Evolutionary conservation across 2,888 invertebrate genomes (phyloP).

Genomic region (Hemithea aestivaria): DNA sequence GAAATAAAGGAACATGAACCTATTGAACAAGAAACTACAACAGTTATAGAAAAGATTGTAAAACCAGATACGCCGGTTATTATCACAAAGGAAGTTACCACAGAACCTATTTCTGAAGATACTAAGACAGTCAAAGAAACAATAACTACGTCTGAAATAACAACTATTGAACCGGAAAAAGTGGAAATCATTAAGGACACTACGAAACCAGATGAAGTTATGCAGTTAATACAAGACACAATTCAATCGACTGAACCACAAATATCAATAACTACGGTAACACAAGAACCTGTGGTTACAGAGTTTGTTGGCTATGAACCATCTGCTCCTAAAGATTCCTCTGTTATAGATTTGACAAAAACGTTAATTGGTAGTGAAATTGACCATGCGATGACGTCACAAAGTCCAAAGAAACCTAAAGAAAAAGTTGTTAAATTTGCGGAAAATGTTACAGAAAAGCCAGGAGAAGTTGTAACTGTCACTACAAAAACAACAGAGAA

Average conservation of each 20-base stretch:
- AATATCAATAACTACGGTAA: constrained; percentile 19
- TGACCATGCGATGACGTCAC: constrained; percentile 25
- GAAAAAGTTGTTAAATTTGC: background rate
- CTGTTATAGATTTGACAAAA: constrained; percentile 28
- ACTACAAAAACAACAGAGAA: background rate
- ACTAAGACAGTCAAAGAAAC: constrained; percentile 14
- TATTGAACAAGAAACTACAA: constrained; percentile 10
- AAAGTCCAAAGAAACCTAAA: constrained; percentile 5
- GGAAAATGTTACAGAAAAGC: background rate
- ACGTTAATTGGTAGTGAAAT: constrained; percentile 35
- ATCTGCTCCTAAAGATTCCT: constrained; percentile 10
- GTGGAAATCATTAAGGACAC: constrained; percentile 10
- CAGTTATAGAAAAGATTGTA: constrained; percentile 3
- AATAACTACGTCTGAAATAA: constrained; percentile 19
- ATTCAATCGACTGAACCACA: constrained; percentile 26
- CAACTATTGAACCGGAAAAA: constrained; percentile 11
- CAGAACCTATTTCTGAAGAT: constrained; percentile 2
- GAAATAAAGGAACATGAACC: constrained; percentile 7
- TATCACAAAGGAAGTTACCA: constrained; percentile 14
- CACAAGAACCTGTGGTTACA: constrained; percentile 8
- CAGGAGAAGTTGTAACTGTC: background rate
- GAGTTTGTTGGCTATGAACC: constrained; percentile 6
- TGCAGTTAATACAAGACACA: constrained; percentile 28
- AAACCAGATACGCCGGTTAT: constrained; percentile 14
- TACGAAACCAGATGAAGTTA: constrained; percentile 11